A percentile compares a stretch with the other conserved stretches of the same genome.
phyloP scores from a whole-genome alignment of 2,888 invertebrate genomes.

The Drosophila flavopinicola region DNA sequence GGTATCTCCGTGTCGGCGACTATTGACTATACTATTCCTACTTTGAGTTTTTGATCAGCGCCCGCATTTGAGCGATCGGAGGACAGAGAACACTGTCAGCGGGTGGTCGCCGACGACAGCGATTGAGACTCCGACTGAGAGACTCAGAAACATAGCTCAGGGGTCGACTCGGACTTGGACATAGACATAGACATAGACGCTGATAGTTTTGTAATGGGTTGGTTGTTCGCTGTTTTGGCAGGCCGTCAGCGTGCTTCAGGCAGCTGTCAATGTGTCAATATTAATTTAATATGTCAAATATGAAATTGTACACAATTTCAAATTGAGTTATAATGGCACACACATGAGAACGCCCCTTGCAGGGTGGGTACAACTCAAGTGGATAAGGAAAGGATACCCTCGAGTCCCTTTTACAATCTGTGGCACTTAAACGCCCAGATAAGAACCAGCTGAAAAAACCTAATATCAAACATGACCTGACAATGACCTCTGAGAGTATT shows the following conservation, averaged over 20 bases:
- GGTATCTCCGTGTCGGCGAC: constrained; percentile 3
- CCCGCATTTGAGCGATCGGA: constrained; percentile 58
- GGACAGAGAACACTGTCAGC: constrained; percentile 40
- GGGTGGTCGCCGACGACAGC: constrained; percentile 55
- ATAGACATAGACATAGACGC: constrained; percentile 38
- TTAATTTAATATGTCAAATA: constrained; percentile 78
- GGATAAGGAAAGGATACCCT: constrained; percentile 24
- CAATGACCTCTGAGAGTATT: constrained; percentile 19
- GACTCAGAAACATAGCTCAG: constrained; percentile 22
- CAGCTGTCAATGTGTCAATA: constrained; percentile 80
- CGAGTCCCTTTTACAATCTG: constrained; percentile 24
- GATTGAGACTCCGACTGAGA: constrained; percentile 3
- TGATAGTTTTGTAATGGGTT: constrained; percentile 46
- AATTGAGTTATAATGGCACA: constrained; percentile 67
- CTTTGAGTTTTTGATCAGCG: constrained; percentile 18
- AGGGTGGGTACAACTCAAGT: constrained; percentile 48
- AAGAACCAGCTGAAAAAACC: constrained; percentile 6
- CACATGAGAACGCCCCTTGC: constrained; percentile 29
- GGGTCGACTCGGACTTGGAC: too few relatives aligned
- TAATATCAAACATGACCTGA: constrained; percentile 13
- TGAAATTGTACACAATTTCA: constrained; percentile 68
- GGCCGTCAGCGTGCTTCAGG: constrained; percentile 43
- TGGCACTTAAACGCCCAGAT: constrained; percentile 21
- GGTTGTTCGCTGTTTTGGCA: constrained; percentile 57
- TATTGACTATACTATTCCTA: neutral